These are phyloP conservation scores for Trididemnum miniatum DNA, from an alignment of 23 tunicate genomes.

Conservation along the genomic window DNA sequence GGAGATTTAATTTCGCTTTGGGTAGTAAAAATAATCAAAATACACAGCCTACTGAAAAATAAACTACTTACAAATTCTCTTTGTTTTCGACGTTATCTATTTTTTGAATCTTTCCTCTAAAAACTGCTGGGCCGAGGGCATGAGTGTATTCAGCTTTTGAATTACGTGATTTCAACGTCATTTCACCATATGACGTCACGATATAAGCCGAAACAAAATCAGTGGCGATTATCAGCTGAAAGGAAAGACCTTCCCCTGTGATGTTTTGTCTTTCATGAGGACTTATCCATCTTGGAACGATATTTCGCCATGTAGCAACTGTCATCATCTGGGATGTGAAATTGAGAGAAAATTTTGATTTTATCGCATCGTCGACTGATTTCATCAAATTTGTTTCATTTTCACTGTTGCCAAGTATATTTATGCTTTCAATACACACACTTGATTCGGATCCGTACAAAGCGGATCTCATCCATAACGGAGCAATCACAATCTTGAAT, in stretches of 20 bases:
- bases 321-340: constrained; percentile 24
- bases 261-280: neutral
- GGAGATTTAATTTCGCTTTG: too few species aligned
- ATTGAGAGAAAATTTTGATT: neutral
- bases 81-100: neutral
- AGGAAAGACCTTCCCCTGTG: constrained; percentile 14
- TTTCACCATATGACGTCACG: constrained; percentile 38
- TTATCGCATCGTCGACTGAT: neutral
- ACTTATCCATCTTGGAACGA: constrained; percentile 39
- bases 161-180: constrained; percentile 8
- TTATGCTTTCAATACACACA: constrained; percentile 41
- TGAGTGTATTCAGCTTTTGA: constrained; percentile 27
- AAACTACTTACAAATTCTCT: neutral
- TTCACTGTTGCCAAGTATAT: neutral
- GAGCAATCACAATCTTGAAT: constrained; percentile 43
- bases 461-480: constrained; percentile 66
- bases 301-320: constrained; percentile 56
- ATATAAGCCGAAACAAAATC: constrained; percentile 42
- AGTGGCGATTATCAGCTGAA: constrained; percentile 52
- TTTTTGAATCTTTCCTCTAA: constrained; percentile 45
- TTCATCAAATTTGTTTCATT: neutral
- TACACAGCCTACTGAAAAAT: too few species aligned
- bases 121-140: constrained; percentile 59
- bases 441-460: neutral
- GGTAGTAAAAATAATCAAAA: too few species aligned